Evolutionary conservation across 2,797 vertebrate genomes (phyloP).

Genomic region (Rhyacichthys aspro): DNA sequence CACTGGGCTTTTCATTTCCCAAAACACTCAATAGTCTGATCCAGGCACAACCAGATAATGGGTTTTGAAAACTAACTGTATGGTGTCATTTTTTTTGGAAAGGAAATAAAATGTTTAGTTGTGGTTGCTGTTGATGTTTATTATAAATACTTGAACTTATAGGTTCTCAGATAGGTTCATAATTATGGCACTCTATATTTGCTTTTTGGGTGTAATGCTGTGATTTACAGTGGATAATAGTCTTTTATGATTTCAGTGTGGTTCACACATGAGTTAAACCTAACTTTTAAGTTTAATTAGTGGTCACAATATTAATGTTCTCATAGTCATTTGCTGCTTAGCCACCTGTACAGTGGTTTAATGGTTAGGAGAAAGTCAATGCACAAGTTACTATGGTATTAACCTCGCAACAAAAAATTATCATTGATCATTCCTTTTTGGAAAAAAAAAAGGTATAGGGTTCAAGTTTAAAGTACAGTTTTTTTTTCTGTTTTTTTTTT

Average conservation of each 20-base stretch:
- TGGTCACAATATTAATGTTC: neutral
- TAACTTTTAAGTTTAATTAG: constrained; percentile 13
- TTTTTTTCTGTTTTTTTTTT: no score
- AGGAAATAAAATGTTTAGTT: no score
- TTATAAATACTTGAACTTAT: no score
- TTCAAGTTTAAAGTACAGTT: no score
- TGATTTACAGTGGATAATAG: neutral
- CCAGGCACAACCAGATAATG: constrained; percentile 24
- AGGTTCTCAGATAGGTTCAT: no score
- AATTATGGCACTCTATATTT: neutral
- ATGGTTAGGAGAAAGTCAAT: neutral
- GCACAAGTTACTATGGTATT: constrained; percentile 5
- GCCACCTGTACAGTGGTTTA: neutral
- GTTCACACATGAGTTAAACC: constrained; percentile 1
- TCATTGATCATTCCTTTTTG: no score
- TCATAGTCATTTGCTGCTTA: constrained; percentile 13
- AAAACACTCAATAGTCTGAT: constrained; percentile 46
- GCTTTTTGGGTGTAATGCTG: neutral
- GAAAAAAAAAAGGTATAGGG: no score
- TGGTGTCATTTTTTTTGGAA: neutral
- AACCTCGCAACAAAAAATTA: neutral
- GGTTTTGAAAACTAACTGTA: constrained; percentile 36
- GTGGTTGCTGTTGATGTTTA: neutral
- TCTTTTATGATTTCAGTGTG: neutral
- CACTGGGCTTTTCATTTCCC: constrained; percentile 42